Evolutionary conservation across 2,113 vertebrate species (phyloP).

Genomic region (Phalacrocorax carbo): DNA sequence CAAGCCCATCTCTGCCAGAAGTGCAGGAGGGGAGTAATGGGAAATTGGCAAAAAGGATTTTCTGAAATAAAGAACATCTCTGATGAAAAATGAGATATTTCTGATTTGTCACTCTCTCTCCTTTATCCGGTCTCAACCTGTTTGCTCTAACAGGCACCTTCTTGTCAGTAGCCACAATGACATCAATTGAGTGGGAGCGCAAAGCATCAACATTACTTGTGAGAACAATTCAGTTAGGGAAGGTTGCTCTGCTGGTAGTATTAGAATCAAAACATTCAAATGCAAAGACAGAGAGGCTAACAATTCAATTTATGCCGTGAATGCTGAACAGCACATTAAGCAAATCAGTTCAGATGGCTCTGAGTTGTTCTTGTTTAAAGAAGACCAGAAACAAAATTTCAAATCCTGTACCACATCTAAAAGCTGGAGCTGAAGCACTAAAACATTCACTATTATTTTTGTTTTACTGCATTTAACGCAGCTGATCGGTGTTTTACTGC

Average conservation of each 20-base stretch:
- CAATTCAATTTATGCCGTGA: conserved; percentile 46
- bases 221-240: conserved; percentile 48
- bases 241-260: conserved; percentile 40
- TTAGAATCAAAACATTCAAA: conserved; percentile 55
- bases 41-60: not conserved
- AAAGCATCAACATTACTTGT: conserved; percentile 32
- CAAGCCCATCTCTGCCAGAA: not conserved
- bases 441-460: not conserved
- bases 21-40: not conserved
- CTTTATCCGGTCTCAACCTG: not conserved
- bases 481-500: not conserved
- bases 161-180: conserved; percentile 33
- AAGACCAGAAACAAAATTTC: conserved; percentile 51
- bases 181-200: conserved; percentile 53
- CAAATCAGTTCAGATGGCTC: conserved; percentile 45
- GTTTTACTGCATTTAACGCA: not conserved
- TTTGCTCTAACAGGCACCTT: conserved; percentile 27
- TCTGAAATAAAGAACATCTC: not conserved
- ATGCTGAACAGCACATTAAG: conserved; percentile 51
- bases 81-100: not conserved
- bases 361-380: conserved; percentile 36
- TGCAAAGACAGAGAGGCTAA: conserved; percentile 46
- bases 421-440: not conserved
- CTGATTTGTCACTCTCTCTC: not conserved
- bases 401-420: not conserved